Evolutionary conservation across 2,113 vertebrate genomes (phyloP).

Genomic region (Bettongia penicillata): DNA sequence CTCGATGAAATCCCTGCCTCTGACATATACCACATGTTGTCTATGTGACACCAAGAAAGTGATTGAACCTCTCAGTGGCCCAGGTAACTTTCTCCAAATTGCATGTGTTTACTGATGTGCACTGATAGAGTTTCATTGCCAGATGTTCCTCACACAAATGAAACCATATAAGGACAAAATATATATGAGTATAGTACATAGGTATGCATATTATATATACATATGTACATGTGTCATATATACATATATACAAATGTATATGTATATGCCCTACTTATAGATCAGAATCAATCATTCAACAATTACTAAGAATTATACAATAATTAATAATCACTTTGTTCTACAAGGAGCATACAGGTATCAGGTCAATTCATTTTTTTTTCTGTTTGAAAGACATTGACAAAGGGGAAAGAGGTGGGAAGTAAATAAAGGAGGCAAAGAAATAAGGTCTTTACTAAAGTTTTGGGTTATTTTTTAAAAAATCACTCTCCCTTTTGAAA

Average conservation of each 20-base stretch:
- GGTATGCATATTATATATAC: neutral
- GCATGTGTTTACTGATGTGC: neutral
- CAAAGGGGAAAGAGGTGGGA: neutral
- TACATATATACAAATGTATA: neutral
- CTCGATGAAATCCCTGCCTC: neutral
- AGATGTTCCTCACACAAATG: neutral
- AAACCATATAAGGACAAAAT: neutral
- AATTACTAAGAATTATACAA: neutral
- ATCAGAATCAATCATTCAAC: neutral
- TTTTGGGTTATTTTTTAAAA: neutral
- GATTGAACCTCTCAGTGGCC: neutral
- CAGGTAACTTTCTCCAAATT: neutral
- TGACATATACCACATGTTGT: neutral
- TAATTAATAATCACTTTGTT: neutral
- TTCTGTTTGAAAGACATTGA: neutral
- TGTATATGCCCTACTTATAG: neutral
- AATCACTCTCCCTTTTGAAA: neutral
- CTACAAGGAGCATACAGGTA: neutral
- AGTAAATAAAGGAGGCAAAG: neutral
- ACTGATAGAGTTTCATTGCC: neutral
- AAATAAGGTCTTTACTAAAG: neutral
- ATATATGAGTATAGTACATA: neutral
- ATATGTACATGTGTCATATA: neutral
- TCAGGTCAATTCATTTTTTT: neutral
- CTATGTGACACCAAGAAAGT: neutral